These are phyloP conservation scores for Atta cephalotes DNA, from an alignment of 1,140 invertebrate species.

Conservation along the genomic window DNA sequence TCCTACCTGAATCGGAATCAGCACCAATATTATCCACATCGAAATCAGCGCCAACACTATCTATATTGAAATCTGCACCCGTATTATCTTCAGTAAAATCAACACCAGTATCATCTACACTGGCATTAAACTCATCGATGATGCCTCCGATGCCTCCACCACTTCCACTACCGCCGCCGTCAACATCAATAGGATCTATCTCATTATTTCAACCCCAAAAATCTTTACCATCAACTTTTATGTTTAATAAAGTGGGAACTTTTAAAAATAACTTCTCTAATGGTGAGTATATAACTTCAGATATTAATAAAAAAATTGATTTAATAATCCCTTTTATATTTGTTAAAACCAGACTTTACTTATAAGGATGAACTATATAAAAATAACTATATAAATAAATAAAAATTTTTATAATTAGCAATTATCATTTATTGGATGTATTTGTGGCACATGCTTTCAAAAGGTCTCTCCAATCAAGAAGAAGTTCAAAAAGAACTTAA, in stretches of 20 bases:
- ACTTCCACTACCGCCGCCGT: conserved; percentile 72
- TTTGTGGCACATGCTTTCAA: conserved; percentile 71
- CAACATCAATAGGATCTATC: not conserved
- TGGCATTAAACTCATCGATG: conserved; percentile 5
- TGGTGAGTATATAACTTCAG: conserved; percentile 56
- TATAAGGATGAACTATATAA: not conserved
- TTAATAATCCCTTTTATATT: not conserved
- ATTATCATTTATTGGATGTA: conserved; percentile 75
- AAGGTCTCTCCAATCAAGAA: conserved; percentile 81
- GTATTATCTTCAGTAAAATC: not conserved
- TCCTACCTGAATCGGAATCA: not conserved
- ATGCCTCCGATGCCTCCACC: conserved; percentile 78
- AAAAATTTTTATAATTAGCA: not conserved
- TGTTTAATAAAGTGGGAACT: conserved; percentile 68
- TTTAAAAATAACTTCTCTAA: conserved; percentile 68
- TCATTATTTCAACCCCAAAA: conserved; percentile 34
- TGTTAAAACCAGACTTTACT: not conserved
- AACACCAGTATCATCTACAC: not conserved
- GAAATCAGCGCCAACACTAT: not conserved
- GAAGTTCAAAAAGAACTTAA: conserved; percentile 91
- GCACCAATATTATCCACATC: not conserved
- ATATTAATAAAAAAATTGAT: not conserved
- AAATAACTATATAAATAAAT: not conserved
- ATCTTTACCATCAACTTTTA: conserved; percentile 75
- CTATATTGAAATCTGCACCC: not conserved